Percentiles rank a stretch among this genome's conserved stretches.
Conservation (phyloP, 2,113 vertebrate genomes). For the Sitta europaea region DNA sequence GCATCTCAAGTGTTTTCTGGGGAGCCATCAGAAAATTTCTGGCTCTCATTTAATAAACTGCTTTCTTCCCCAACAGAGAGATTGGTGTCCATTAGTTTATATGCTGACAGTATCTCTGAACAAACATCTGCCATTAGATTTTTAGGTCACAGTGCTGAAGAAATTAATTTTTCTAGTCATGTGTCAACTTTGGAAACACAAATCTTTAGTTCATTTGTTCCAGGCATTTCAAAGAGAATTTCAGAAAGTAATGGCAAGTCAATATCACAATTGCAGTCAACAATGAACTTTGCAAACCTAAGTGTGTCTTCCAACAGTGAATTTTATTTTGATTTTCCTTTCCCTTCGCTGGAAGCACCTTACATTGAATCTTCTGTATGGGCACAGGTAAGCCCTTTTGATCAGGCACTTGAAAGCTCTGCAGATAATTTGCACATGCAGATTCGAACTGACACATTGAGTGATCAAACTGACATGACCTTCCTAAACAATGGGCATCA, state of each 20-base stretch:
- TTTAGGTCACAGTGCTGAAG: not conserved
- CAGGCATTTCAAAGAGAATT: not conserved
- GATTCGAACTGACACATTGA: not conserved
- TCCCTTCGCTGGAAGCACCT: constrained; percentile 8
- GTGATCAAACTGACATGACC: not conserved
- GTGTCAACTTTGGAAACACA: not conserved
- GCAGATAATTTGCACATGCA: not conserved
- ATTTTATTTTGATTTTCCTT: constrained; percentile 7
- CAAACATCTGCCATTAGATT: not conserved
- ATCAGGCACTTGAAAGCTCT: not conserved
- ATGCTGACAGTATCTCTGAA: not conserved
- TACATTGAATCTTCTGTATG: not conserved
- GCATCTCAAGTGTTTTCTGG: not conserved
- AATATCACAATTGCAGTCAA: not conserved
- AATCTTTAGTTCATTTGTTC: not conserved
- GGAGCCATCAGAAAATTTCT: not conserved
- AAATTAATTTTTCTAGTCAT: not conserved
- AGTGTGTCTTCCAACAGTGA: not conserved
- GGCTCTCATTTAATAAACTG: not conserved
- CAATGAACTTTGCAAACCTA: not conserved
- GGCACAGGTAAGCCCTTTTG: not conserved
- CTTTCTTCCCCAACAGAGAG: constrained; percentile 30
- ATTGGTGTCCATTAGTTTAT: not conserved
- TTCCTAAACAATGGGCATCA: not conserved
- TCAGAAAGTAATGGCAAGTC: not conserved